Conservation (phyloP, 2,888 invertebrate species). For the Artemia sinica region DNA sequence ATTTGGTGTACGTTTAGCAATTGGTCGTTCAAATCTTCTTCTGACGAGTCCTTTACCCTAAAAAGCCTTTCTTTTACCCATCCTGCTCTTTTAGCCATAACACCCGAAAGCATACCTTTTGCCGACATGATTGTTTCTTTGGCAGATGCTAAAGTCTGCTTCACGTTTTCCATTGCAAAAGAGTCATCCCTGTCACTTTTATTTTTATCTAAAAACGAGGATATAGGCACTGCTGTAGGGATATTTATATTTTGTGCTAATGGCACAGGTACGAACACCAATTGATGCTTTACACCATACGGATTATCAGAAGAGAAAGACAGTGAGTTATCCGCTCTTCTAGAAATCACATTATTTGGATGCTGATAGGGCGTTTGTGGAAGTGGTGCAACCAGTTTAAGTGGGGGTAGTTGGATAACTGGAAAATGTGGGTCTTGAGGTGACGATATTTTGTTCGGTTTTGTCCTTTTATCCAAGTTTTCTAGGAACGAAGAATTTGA, state of each 20-base stretch:
- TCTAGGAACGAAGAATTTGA: neutral
- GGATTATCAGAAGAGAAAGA: neutral
- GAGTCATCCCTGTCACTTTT: neutral
- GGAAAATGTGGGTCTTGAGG: neutral
- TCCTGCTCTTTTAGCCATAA: neutral
- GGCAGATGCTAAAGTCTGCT: constrained; percentile 7
- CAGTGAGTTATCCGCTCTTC: too few species aligned
- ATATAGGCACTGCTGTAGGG: neutral
- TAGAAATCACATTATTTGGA: too few species aligned
- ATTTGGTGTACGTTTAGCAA: neutral
- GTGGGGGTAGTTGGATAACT: constrained; percentile 1
- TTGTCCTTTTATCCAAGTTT: neutral
- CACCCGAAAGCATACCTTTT: neutral
- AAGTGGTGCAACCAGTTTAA: too few species aligned
- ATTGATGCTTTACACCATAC: neutral
- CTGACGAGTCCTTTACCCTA: neutral
- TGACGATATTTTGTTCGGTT: neutral
- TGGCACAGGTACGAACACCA: constrained; percentile 4
- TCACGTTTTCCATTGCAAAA: neutral
- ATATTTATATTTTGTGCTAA: neutral
- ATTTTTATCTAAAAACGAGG: neutral
- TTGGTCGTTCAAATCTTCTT: neutral
- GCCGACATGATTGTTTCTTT: constrained; percentile 13
- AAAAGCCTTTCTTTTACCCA: neutral
- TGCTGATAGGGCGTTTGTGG: too few species aligned